These are phyloP conservation scores for Gibbula magus DNA, from an alignment of 2,888 invertebrate species.

Conservation along the genomic window DNA sequence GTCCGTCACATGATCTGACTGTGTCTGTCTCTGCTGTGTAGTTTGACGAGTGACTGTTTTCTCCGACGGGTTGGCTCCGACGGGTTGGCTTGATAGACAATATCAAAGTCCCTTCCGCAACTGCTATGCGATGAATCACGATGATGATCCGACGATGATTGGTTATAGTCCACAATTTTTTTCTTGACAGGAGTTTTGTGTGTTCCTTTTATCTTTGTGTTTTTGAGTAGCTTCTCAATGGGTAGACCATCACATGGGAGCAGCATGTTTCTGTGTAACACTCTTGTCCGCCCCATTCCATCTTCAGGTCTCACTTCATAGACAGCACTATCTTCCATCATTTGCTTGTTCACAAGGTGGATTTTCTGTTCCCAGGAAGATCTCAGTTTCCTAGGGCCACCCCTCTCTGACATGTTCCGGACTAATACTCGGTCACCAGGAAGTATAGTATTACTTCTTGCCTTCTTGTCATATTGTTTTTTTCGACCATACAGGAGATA, in stretches of 20 bases:
- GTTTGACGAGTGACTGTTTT: too few relatives aligned
- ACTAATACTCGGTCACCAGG: neutral
- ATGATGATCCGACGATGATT: too few relatives aligned
- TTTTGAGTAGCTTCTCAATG: too few relatives aligned
- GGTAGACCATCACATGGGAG: neutral
- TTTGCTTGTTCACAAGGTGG: neutral
- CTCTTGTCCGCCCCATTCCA: neutral
- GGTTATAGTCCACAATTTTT: too few relatives aligned
- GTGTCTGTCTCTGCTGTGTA: too few relatives aligned
- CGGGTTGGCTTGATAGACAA: too few relatives aligned
- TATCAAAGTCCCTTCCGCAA: too few relatives aligned
- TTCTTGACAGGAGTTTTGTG: too few relatives aligned
- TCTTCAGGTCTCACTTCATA: neutral
- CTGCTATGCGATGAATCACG: too few relatives aligned
- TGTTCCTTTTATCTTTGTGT: too few relatives aligned
- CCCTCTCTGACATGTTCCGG: neutral
- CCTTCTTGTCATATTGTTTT: constrained; percentile 31
- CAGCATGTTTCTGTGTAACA: neutral
- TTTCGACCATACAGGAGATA: constrained; percentile 36
- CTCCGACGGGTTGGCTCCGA: too few relatives aligned
- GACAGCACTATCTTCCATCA: neutral
- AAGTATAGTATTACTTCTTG: constrained; percentile 21
- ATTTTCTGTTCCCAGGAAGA: neutral
- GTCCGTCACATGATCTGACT: too few relatives aligned
- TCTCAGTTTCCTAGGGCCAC: neutral